Conservation (phyloP, 2,888 invertebrate species). For the Neoitamus cyanurus region DNA sequence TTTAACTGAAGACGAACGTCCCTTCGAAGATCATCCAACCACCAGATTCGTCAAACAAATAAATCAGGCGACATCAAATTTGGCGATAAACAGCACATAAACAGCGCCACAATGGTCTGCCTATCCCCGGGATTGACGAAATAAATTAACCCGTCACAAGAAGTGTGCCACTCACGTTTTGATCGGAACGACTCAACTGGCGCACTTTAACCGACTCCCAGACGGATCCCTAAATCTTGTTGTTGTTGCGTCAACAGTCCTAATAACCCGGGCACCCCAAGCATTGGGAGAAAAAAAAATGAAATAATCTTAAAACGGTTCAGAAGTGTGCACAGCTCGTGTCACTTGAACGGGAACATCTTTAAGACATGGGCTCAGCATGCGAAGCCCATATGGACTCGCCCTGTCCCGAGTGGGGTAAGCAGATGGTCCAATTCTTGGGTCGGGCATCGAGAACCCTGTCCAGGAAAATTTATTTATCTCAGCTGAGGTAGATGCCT, state of each 20-base stretch:
- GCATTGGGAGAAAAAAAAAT: background rate
- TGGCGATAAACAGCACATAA: background rate
- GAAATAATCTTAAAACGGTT: constrained; percentile 38
- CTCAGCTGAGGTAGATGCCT: constrained; percentile 25
- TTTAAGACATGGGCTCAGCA: constrained; percentile 15
- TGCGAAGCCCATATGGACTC: constrained; percentile 25
- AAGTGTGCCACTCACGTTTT: constrained; percentile 41
- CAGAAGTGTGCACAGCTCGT: constrained; percentile 51
- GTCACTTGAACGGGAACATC: constrained; percentile 39
- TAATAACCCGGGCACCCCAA: constrained; percentile 32
- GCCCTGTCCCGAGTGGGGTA: background rate
- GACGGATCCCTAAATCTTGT: constrained; percentile 7
- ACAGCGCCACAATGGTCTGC: background rate
- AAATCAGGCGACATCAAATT: constrained; percentile 18
- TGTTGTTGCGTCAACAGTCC: constrained; percentile 31
- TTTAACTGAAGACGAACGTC: no score
- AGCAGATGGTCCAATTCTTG: constrained; percentile 26
- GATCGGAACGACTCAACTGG: background rate
- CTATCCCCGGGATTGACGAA: background rate
- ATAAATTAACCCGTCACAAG: constrained; percentile 24
- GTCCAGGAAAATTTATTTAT: constrained; percentile 29
- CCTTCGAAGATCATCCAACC: background rate
- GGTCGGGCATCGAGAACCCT: background rate
- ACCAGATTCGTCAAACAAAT: background rate
- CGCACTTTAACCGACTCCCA: background rate